Conservation (phyloP, 1,140 invertebrate species). For the Drosophila navojoa region DNA sequence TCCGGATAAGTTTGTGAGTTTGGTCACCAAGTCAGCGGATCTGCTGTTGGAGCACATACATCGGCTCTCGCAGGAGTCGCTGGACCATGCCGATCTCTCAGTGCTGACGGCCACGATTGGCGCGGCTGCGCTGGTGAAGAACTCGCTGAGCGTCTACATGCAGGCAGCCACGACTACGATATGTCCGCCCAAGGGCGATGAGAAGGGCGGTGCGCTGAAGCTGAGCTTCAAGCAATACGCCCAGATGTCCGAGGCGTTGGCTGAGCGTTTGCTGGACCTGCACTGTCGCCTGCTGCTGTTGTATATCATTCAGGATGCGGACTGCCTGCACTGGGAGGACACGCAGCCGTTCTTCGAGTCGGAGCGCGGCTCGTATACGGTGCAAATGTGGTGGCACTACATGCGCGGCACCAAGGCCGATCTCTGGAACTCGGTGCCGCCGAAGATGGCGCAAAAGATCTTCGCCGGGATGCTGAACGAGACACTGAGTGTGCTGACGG, state of each 20-base stretch:
- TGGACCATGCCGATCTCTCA: slow-evolving; percentile 91
- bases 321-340: slow-evolving; percentile 88
- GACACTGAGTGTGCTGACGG: slow-evolving; percentile 89
- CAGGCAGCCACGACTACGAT: slow-evolving; percentile 75
- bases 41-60: slow-evolving; percentile 90
- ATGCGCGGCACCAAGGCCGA: slow-evolving; percentile 92
- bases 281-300: slow-evolving; percentile 90
- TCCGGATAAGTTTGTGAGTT: slow-evolving; percentile 88
- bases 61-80: slow-evolving; percentile 90
- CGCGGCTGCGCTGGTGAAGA: slow-evolving; percentile 90
- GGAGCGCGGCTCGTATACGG: slow-evolving; percentile 89
- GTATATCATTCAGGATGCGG: slow-evolving; percentile 91
- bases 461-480: slow-evolving; percentile 92
- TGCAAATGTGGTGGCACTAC: slow-evolving; percentile 94
- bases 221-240: slow-evolving; percentile 89
- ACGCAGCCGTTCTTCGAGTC: slow-evolving; percentile 87
- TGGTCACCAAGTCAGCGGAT: slow-evolving; percentile 89
- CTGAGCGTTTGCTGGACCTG: slow-evolving; percentile 90
- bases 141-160: slow-evolving; percentile 89
- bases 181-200: slow-evolving; percentile 80
- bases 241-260: slow-evolving; percentile 91
- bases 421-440: slow-evolving; percentile 91
- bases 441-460: slow-evolving; percentile 91
- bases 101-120: slow-evolving; percentile 91
- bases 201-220: slow-evolving; percentile 83